These are phyloP conservation scores for Drosophila virilis DNA, from an alignment of 1,140 invertebrate species.

Conservation along the genomic window DNA sequence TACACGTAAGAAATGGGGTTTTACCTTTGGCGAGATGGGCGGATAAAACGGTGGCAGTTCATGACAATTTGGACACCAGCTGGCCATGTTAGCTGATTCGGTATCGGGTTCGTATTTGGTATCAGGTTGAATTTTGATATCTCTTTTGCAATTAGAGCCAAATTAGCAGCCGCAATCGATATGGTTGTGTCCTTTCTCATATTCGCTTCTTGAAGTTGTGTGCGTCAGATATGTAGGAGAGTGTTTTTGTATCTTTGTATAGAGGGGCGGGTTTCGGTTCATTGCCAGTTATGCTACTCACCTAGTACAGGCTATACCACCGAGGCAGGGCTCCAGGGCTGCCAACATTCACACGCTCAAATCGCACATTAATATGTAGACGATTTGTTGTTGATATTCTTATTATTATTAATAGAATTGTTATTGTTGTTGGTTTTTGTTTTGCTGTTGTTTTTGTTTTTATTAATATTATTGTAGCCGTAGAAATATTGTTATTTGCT, in stretches of 20 bases:
- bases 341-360: conserved; percentile 84
- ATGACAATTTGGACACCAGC: conserved; percentile 83
- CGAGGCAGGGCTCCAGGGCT: conserved; percentile 84
- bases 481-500: conserved; percentile 21
- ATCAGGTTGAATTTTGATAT: conserved; percentile 7
- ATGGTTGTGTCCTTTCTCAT: conserved; percentile 60
- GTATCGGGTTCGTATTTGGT: conserved; percentile 11
- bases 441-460: conserved; percentile 14
- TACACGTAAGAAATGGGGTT: conserved; percentile 58
- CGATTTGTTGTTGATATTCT: conserved; percentile 56
- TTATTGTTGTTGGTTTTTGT: conserved; percentile 13
- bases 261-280: neutral
- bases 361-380: conserved; percentile 76
- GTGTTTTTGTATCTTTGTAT: conserved; percentile 23
- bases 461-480: conserved; percentile 1
- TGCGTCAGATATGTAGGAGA: conserved; percentile 43
- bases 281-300: conserved; percentile 43
- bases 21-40: conserved; percentile 77
- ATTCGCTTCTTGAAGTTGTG: conserved; percentile 59
- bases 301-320: conserved; percentile 85
- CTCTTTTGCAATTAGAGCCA: conserved; percentile 47
- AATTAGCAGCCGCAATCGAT: conserved; percentile 41
- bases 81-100: conserved; percentile 67
- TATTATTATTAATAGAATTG: conserved; percentile 4
- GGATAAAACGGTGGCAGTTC: conserved; percentile 75